Base-by-base conservation (phyloP, 2,797 vertebrate species). In the Sciurus carolinensis region DNA sequence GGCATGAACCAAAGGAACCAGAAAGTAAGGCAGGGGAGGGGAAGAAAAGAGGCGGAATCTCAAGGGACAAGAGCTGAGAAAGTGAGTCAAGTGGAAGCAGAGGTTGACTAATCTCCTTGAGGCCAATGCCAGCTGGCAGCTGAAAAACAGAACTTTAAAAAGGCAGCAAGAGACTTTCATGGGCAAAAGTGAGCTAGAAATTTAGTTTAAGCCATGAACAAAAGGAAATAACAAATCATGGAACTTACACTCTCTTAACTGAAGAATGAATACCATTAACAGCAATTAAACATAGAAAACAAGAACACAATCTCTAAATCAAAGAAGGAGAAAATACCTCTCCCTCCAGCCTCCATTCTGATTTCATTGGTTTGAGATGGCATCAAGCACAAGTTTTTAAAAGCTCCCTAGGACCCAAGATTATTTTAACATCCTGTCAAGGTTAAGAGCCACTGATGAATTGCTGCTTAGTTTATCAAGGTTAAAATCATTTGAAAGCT, bases 161-260 rank as follows among this genome's bases (percentile, higher is more conserved):
- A 59, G 83, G 18, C 30, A 93, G 6, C 11, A 59, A 28, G 82
- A 79, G 18, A 5, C 33, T 64, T 92, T 42, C 22, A 39, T 17
- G 44, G 22, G 8, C 64, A 90, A 75, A 82, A 24, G 24, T 85
- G 50, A 47, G 28, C 69, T 91, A 36, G 39, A 83, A 17, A 80
- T 77, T 66, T 50, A 88, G 47, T 33, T 84, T 69, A 90, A 92
- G 75, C 7, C 14, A 87, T 57, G 52, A 69, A 75, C 79, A 86
- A 79, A 39, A 85, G 52, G 9, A 93, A 94, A 89, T 44, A 62
- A 80, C 71, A 88, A 95, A 72, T 57, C 87, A 82, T 30, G 73
- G 57, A 94, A n/a, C 4, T 14, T 44, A 57, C 2, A 62, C 22
- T 42, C 42, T 36, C 79, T 94, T 69, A 91, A 80, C 62, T 73